phyloP scores from a whole-genome alignment of 37 sponge, comb jelly and placozoan genomes.

The Dysidea cf. avara region DNA sequence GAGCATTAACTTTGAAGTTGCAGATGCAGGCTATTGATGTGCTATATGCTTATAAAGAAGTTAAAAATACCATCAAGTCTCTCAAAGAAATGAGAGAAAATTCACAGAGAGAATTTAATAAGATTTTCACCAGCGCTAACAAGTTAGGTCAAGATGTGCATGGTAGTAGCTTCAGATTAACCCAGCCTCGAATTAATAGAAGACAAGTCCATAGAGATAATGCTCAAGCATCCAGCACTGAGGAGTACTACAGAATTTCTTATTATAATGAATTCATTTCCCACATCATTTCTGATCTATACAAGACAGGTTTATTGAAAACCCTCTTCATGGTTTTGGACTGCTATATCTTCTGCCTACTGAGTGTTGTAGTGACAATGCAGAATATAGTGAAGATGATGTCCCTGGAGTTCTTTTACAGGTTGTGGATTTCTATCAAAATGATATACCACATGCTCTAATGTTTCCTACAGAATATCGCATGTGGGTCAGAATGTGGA shows the following conservation, averaged over 20 bases:
- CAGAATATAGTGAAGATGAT: constrained; percentile 19
- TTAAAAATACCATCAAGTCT: constrained; percentile 3
- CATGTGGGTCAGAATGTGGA: constrained; percentile 46
- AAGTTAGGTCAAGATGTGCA: constrained; percentile 40
- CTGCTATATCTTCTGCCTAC: constrained; percentile 52
- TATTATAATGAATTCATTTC: constrained; percentile 47
- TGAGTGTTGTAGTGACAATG: constrained; percentile 32
- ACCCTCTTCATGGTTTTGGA: constrained; percentile 29
- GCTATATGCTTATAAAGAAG: constrained; percentile 50
- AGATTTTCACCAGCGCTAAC: constrained; percentile 15
- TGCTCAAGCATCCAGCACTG: constrained; percentile 18
- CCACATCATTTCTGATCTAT: constrained; percentile 49
- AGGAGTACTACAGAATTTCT: constrained; percentile 57
- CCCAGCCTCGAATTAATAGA: constrained; percentile 30
- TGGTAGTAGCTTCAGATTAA: constrained; percentile 31
- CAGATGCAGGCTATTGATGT: constrained; percentile 58
- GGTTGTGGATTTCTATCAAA: constrained; percentile 30
- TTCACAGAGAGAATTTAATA: constrained; percentile 17
- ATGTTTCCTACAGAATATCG: constrained; percentile 43
- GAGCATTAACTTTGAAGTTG: constrained; percentile 43
- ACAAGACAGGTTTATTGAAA: constrained; percentile 54
- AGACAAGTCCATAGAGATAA: constrained; percentile 58
- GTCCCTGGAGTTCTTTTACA: constrained; percentile 38
- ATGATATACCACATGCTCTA: constrained; percentile 38
- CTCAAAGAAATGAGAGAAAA: constrained; percentile 35